Evolutionary conservation across 2,888 invertebrate genomes (phyloP).

Genomic region (Coelogynopora nodosa): DNA sequence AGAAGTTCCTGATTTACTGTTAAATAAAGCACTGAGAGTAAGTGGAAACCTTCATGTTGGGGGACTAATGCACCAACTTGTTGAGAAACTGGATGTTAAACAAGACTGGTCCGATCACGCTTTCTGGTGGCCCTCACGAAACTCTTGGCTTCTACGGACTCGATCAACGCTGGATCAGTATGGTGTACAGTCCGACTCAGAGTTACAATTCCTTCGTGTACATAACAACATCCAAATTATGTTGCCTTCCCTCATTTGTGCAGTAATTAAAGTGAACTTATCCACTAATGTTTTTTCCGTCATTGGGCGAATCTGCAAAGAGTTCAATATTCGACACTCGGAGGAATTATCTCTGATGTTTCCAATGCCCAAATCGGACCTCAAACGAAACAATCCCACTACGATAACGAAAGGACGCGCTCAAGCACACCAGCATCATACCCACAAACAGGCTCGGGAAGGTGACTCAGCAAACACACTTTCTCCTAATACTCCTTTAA

Average conservation of each 20-base stretch:
- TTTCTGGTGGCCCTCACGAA: conserved; percentile 93
- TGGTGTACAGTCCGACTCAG: conserved; percentile 87
- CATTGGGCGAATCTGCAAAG: conserved; percentile 85
- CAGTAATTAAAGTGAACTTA: conserved; percentile 88
- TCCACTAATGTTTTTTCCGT: conserved; percentile 90
- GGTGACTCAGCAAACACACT: background rate
- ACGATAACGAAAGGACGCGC: conserved; percentile 9
- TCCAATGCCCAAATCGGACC: conserved; percentile 49
- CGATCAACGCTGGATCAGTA: conserved; percentile 93
- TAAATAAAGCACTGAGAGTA: conserved; percentile 83
- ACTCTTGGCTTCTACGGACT: conserved; percentile 87
- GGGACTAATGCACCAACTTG: conserved; percentile 92
- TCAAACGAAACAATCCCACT: conserved; percentile 35
- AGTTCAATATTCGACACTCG: conserved; percentile 85
- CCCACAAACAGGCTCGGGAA: background rate
- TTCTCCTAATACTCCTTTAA: background rate
- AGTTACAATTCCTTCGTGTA: conserved; percentile 92
- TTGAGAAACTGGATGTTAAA: conserved; percentile 68
- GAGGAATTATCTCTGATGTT: conserved; percentile 93
- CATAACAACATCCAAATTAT: conserved; percentile 85
- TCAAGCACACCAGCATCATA: conserved; percentile 15
- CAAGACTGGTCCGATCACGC: conserved; percentile 97
- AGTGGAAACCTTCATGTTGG: conserved; percentile 93
- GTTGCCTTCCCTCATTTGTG: conserved; percentile 82
- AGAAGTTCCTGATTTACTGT: conserved; percentile 66